Evolutionary conservation across 2,888 invertebrate species (phyloP).

Genomic region (Hydrotaea diabolus): DNA sequence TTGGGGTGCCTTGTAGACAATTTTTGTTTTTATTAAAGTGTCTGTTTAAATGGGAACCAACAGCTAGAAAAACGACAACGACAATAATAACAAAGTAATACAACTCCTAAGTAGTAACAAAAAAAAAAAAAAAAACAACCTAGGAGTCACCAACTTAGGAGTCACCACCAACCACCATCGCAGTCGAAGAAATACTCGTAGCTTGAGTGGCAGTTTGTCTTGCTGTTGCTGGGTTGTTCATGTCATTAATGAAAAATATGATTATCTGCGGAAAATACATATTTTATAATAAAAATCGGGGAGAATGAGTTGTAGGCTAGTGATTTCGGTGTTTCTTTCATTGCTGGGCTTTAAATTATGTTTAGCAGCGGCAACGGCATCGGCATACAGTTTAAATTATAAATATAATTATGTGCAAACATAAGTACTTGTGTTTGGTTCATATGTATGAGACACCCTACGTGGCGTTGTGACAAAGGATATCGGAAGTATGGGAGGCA

Average conservation of each 20-base stretch:
- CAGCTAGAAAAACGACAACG: too few species aligned
- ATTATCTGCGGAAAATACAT: slow-evolving; percentile 62
- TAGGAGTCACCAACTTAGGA: background rate
- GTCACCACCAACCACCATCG: too few species aligned
- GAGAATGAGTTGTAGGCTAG: slow-evolving; percentile 19
- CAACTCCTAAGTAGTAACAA: slow-evolving; percentile 31
- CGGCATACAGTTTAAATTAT: slow-evolving; percentile 61
- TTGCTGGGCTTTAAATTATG: slow-evolving; percentile 32
- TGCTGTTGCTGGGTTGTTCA: slow-evolving; percentile 59
- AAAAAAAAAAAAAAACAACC: too few species aligned
- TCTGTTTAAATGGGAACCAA: slow-evolving; percentile 46
- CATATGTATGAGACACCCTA: slow-evolving; percentile 34
- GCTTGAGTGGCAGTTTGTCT: slow-evolving; percentile 60
- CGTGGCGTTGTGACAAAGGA: background rate
- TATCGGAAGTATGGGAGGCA: too few species aligned
- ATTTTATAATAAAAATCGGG: slow-evolving; percentile 43
- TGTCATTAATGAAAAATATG: slow-evolving; percentile 67
- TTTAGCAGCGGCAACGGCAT: slow-evolving; percentile 39
- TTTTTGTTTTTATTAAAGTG: slow-evolving; percentile 63
- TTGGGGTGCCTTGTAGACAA: slow-evolving; percentile 57
- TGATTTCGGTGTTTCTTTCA: slow-evolving; percentile 11
- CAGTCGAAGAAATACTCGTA: background rate
- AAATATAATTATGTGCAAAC: slow-evolving; percentile 62
- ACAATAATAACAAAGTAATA: slow-evolving; percentile 9
- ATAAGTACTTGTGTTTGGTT: slow-evolving; percentile 50